Percentiles rank a stretch among this genome's conserved stretches.
Evolutionary conservation across 1,140 invertebrate genomes (phyloP).

Genomic region (Trichoplusia ni): DNA sequence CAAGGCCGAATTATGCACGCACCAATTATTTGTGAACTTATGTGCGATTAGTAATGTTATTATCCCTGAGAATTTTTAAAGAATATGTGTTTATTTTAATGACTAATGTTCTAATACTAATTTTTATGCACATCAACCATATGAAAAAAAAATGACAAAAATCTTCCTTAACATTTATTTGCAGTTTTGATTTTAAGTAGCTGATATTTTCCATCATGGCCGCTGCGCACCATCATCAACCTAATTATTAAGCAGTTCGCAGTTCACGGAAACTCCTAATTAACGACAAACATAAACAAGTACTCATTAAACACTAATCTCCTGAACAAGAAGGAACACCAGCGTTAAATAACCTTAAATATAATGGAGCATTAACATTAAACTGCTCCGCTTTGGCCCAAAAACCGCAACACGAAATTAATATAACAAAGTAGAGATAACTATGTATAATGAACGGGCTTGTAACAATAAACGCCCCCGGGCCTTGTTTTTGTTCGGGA

Average conservation of each 20-base stretch:
- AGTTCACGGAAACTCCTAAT: not conserved
- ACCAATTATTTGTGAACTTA: too few relatives aligned
- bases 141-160: too few relatives aligned
- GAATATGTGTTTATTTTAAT: not conserved
- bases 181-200: too few relatives aligned
- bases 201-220: too few relatives aligned
- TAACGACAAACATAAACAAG: slow-evolving; percentile 10
- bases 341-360: slow-evolving; percentile 27
- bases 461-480: slow-evolving; percentile 62
- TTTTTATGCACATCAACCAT: not conserved
- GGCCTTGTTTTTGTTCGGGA: slow-evolving; percentile 61
- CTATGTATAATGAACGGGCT: slow-evolving; percentile 60
- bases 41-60: too few relatives aligned
- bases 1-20: too few relatives aligned
- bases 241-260: not conserved
- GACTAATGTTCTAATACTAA: not conserved
- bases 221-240: too few relatives aligned
- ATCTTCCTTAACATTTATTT: too few relatives aligned
- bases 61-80: too few relatives aligned
- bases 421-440: slow-evolving; percentile 45
- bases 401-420: slow-evolving; percentile 55
- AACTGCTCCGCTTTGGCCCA: slow-evolving; percentile 31
- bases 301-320: slow-evolving; percentile 10
- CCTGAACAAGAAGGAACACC: slow-evolving; percentile 20
- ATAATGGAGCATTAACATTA: slow-evolving; percentile 32